Base-by-base conservation (phyloP, 2,113 vertebrate genomes). In the Falcunculus frontatus region DNA sequence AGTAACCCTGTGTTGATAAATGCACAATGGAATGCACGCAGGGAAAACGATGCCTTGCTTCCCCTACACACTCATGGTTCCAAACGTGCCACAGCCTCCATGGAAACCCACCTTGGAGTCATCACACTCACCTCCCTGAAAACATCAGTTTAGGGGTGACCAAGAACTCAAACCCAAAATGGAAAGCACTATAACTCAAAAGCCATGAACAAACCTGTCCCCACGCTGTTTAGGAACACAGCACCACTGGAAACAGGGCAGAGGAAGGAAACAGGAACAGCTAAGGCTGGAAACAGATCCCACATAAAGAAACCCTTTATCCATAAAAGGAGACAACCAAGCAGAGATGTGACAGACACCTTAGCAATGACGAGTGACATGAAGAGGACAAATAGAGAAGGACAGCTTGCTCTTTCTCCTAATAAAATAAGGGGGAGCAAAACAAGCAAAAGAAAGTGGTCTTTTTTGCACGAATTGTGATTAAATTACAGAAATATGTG, bases 381-480 rank as follows among this genome's bases (percentile, higher is more conserved):
- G 19, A 56, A 46, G 42, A 90, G 59, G 75, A 83, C 0, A 16
- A 85, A 64, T 10, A 57, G 44, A 76, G 49, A 80, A 88, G 39
- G 46, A 88, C 59, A 1, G 7, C 46, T 80, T 35, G 55, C 35
- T 84, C n/a, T 55, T 83, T 86, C n/a, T 83, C 42, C 20, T 92
- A 86, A 95, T 80, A 80, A 91, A 95, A 77, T 77, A 77, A 94
- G 26, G 29, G 18, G 8, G 3, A 88, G 37, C 20, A 93, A 87
- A 87, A 65, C 37, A 88, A 74, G 57, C 12, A 80, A 57, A 69
- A 69, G 26, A 27, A 90, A 86, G 37, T 33, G 37, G 21, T 13
- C 15, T 5, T 68, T 84, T 76, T 53, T 6, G 1, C 41, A 74
- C 0, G 0, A 60, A 56, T 21, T 50, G n/a, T 46, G 64, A 92